Evolutionary conservation across 2,888 invertebrate genomes (phyloP).

Genomic region (Rhingia rostrata): DNA sequence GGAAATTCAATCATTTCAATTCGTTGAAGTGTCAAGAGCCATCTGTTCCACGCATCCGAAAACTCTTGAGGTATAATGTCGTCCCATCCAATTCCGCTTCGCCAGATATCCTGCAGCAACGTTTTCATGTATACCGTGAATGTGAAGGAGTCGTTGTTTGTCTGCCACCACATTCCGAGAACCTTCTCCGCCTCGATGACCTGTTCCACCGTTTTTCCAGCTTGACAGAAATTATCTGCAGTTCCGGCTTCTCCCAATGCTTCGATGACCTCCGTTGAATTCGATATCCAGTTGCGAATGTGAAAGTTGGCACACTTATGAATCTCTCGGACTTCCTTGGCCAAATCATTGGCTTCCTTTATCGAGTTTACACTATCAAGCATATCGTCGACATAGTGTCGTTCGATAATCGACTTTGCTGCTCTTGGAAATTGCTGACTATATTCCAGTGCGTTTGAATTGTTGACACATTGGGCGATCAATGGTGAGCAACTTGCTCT

Average conservation of each 20-base stretch:
- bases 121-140: slow-evolving; percentile 69
- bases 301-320: slow-evolving; percentile 59
- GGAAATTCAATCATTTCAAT: slow-evolving; percentile 13
- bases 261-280: slow-evolving; percentile 43
- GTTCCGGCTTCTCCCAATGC: slow-evolving; percentile 45
- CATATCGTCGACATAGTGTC: slow-evolving; percentile 76
- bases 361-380: slow-evolving; percentile 63
- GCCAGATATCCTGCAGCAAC: slow-evolving; percentile 67
- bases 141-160: slow-evolving; percentile 45
- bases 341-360: slow-evolving; percentile 61
- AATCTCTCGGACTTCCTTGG: slow-evolving; percentile 47
- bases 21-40: slow-evolving; percentile 24
- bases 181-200: slow-evolving; percentile 54
- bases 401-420: slow-evolving; percentile 72
- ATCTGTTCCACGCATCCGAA: slow-evolving; percentile 43
- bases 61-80: slow-evolving; percentile 56
- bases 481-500: slow-evolving; percentile 75
- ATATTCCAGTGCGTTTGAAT: slow-evolving; percentile 64
- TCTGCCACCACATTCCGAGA: slow-evolving; percentile 67
- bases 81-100: slow-evolving; percentile 61
- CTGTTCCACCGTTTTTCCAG: slow-evolving; percentile 47
- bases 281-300: slow-evolving; percentile 71
- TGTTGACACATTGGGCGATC: slow-evolving; percentile 72
- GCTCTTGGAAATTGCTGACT: slow-evolving; percentile 59
- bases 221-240: slow-evolving; percentile 24